Conservation (phyloP, 2,797 vertebrate species). For the Rhabdophis nuchalis region DNA sequence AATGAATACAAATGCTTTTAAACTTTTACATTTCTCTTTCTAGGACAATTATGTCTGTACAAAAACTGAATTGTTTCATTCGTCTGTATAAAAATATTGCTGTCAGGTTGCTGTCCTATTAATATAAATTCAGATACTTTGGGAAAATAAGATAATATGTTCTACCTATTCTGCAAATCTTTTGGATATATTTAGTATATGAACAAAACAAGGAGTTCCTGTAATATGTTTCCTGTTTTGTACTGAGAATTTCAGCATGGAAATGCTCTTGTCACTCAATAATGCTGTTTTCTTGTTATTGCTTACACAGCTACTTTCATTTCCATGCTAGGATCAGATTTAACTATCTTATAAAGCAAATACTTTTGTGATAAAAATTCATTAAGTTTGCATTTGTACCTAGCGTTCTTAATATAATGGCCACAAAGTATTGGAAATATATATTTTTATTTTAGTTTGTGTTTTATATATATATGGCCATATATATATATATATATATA, state of each 20-base stretch:
- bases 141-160: background rate
- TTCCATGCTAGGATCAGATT: conserved; percentile 47
- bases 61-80: background rate
- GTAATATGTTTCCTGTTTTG: conserved; percentile 68
- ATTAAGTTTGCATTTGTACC: background rate
- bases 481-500: no score
- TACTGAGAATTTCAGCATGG: conserved; percentile 34
- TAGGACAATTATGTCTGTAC: background rate
- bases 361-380: background rate
- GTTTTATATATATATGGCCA: background rate
- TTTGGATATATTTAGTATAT: conserved; percentile 25
- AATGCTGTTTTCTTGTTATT: conserved; percentile 10
- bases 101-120: background rate
- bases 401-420: background rate
- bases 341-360: background rate
- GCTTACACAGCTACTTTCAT: conserved; percentile 61
- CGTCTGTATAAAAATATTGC: background rate
- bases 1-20: background rate
- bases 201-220: conserved; percentile 57
- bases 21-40: background rate
- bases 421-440: background rate
- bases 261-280: conserved; percentile 50
- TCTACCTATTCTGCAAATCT: background rate
- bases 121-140: background rate
- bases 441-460: background rate